Evolutionary conservation across 2,888 invertebrate species (phyloP).

Genomic region (Odontothrips loti): DNA sequence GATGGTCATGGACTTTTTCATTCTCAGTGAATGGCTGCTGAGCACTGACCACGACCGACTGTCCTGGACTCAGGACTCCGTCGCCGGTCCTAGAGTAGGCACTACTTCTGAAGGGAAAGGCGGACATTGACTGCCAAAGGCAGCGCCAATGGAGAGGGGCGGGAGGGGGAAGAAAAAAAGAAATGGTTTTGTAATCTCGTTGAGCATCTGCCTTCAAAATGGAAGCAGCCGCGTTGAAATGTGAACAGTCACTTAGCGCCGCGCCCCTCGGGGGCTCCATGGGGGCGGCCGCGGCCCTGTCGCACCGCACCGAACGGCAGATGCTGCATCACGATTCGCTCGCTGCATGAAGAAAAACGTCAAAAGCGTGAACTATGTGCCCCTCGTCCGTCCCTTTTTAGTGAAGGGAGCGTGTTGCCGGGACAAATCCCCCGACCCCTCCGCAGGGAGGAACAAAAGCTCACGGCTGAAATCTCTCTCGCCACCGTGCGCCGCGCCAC

Average conservation of each 20-base stretch:
- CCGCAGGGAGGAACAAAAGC: too few relatives aligned
- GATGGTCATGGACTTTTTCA: neutral
- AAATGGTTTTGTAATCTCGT: neutral
- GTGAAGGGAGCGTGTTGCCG: too few relatives aligned
- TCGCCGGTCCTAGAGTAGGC: neutral
- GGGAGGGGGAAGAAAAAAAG: neutral
- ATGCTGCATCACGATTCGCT: neutral
- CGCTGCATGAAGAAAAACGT: neutral
- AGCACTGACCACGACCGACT: too few relatives aligned
- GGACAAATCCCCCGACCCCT: neutral
- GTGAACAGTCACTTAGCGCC: conserved; percentile 22
- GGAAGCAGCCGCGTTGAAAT: neutral
- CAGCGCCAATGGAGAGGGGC: neutral
- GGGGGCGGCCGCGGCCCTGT: too few relatives aligned
- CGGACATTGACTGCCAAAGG: neutral
- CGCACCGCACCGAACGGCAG: neutral
- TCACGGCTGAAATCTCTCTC: too few relatives aligned
- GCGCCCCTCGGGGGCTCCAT: neutral
- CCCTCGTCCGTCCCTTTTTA: neutral
- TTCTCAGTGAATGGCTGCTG: neutral
- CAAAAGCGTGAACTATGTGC: neutral
- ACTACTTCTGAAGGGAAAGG: neutral
- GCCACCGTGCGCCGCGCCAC: neutral
- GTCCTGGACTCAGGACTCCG: too few relatives aligned
- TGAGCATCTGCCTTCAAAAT: neutral